Conservation (phyloP, 2,888 invertebrate genomes). For the Netelia virgata region DNA sequence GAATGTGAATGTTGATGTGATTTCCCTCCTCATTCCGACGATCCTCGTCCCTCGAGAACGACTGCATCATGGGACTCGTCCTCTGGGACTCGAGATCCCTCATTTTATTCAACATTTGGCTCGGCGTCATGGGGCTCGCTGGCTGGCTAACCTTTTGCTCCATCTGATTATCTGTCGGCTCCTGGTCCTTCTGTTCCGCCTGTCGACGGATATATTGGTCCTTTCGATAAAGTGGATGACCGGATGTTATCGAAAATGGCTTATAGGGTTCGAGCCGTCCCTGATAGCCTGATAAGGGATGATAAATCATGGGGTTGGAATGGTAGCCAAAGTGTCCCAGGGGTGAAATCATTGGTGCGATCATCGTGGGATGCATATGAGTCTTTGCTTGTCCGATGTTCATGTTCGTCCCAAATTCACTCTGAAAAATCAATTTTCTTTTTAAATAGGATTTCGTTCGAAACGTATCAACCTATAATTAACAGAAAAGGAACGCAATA, state of each 20-base stretch:
- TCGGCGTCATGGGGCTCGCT: not conserved
- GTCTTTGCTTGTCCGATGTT: not conserved
- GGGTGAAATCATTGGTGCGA: not conserved
- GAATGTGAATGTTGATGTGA: constrained; percentile 41
- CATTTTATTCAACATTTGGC: constrained; percentile 51
- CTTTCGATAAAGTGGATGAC: not conserved
- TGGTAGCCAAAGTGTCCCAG: not conserved
- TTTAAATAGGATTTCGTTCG: not conserved
- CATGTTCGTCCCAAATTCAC: not conserved
- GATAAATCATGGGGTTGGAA: not conserved
- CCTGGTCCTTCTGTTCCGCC: not conserved
- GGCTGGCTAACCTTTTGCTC: constrained; percentile 5
- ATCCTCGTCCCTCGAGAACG: constrained; percentile 38
- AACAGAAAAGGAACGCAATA: not conserved
- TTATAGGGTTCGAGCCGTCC: not conserved
- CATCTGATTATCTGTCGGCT: not conserved
- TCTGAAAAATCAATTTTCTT: not conserved
- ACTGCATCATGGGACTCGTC: constrained; percentile 30
- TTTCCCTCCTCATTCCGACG: constrained; percentile 11
- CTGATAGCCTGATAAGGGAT: not conserved
- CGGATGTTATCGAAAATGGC: not conserved
- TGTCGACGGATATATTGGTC: not conserved
- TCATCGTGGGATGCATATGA: not conserved
- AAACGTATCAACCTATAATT: not conserved
- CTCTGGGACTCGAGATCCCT: constrained; percentile 9